phyloP scores from a whole-genome alignment of 2,888 invertebrate genomes.

The Melitaea athalia region DNA sequence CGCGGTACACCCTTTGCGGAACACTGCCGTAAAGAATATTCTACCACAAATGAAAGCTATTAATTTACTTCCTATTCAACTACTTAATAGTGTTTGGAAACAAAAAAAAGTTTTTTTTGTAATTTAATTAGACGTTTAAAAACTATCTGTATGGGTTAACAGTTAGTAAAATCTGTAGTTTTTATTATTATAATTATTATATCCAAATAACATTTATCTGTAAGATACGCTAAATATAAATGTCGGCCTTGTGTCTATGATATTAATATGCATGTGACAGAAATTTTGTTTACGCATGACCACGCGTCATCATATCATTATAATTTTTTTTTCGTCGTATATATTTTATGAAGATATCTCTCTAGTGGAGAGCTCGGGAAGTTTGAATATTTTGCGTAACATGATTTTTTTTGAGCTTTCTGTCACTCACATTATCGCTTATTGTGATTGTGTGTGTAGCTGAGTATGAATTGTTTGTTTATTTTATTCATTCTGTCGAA shows the following conservation, averaged over 20 bases:
- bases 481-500: conserved; percentile 5
- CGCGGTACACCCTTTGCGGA: no score
- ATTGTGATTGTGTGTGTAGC: conserved; percentile 45
- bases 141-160: conserved; percentile 19
- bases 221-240: conserved; percentile 20
- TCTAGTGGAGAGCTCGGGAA: conserved; percentile 82
- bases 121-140: neutral
- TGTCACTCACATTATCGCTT: conserved; percentile 60
- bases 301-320: conserved; percentile 55
- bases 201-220: conserved; percentile 24
- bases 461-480: conserved; percentile 51
- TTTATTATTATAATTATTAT: conserved; percentile 15
- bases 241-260: conserved; percentile 23
- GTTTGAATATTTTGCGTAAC: conserved; percentile 61
- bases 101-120: neutral
- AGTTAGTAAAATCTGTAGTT: conserved; percentile 17
- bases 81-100: no score
- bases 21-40: no score
- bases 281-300: conserved; percentile 70
- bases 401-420: conserved; percentile 59
- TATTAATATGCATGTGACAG: conserved; percentile 70
- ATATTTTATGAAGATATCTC: conserved; percentile 62
- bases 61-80: no score
- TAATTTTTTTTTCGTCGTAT: conserved; percentile 50
- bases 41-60: no score